Evolutionary conservation across 1,140 invertebrate species (phyloP), one percentile per base, ranked within the genome.

Genomic region (Danaus plexippus): DNA sequence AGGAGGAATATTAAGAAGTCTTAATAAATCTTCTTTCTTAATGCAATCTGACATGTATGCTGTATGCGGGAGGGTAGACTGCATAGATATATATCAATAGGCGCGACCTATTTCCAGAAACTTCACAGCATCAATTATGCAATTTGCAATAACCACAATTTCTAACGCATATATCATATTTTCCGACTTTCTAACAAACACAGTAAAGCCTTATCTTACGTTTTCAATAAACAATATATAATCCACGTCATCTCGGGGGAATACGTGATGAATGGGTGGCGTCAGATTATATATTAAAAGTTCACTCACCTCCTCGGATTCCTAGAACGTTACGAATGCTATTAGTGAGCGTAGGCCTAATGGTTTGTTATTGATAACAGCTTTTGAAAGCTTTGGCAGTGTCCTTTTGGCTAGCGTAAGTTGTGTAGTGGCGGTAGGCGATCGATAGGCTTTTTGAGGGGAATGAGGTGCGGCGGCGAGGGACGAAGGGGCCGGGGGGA

Each of bases 401-500:
- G 73, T 77, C 67, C 63, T 58, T 68, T 72, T 59, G 63, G 71
- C 67, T 80, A 76, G 75, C 77, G 71, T 77, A 76, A 71, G 72
- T 80, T 79, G 77, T 77, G 66, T 81, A 71, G 71, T 68, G 68
- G 64, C 64, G 53, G 65, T 60, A 58, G 57, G 50, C 59, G 76
- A 85, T 85, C 80, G 77, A 85, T 85, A 85, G 66, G 68, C 67
- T 70, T 70, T 60, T 66, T 43, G n/a, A 54, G 50, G 64, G 64
- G 69, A 32, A 32, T 8, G 22, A 32, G 64, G 53, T 57, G 51
- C 58, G 49, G 63, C 43, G 64, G 69, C 64, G 56, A 50, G 47
- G 59, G 43, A 61, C 51, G 43, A 61, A 15, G 54, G 50, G 58
- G 59, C 44, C 47, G 60, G 62, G 22, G 22, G 22, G 5, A 32